Base-by-base conservation (phyloP, 2,113 vertebrate genomes). In the Zootoca vivipara region DNA sequence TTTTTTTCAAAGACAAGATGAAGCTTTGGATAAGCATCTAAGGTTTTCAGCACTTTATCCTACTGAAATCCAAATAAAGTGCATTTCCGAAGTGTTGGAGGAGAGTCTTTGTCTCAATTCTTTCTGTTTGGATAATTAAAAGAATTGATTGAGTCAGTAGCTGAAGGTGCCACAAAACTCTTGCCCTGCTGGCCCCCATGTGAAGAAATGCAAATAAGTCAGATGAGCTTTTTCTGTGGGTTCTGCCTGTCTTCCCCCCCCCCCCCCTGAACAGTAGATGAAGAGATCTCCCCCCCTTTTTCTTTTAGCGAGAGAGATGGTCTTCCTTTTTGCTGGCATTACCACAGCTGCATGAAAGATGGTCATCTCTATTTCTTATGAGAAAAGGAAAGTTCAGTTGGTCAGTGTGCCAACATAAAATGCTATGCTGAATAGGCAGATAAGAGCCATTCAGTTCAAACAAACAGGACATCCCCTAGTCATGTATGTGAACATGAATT, bases 11-110 rank as follows among this genome's bases (percentile, higher is more conserved):
- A 89, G 95, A 95, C 94, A 95, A 96, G 93, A 95, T 96, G n/a
- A 95, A 96, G 91, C 78, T 93, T 94, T 92, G 88, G 93, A 93
- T 94, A 92, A 93, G 87, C 90, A 94, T 95, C 78, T 95, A 91
- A 95, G 92, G 93, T 95, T 93, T 92, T 94, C 93, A 93, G 93
- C 94, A 93, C 92, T 95, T 73, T 95, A 91, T 94, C 78, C 91
- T 90, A 95, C 93, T 93, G 89, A 72, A 87, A 91, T 95, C 93
- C 0, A 73, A 78, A 96, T 89, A 70, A 35, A 28, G 69, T 70
- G 65, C 22, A 86, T 13, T 86, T 94, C 89, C 88, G 89, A 65
- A 90, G 86, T 94, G 24, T 69, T n/a, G 35, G 65, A n/a, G 46
- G 74, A 70, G 65, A 70, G 26, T 38, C 75, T 69, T 58, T 42